Percentiles rank a stretch among this genome's conserved stretches.
phyloP scores from a whole-genome alignment of 2,888 invertebrate genomes.

The Geophilus truncorum region DNA sequence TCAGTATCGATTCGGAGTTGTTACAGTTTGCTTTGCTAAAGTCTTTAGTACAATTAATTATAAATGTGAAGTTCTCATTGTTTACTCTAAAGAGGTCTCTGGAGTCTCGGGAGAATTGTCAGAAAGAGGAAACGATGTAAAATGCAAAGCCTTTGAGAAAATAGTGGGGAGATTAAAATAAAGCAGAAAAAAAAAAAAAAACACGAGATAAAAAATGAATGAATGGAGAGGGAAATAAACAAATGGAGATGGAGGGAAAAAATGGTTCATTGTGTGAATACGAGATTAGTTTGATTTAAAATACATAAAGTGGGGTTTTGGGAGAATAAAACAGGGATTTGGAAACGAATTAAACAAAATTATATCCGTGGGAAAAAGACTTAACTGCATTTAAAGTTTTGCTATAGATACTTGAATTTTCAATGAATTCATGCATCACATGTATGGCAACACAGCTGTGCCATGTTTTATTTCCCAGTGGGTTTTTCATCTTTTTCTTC shows the following conservation, averaged over 20 bases:
- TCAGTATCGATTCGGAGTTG: background rate
- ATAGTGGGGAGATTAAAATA: background rate
- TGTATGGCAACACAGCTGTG: too few species aligned
- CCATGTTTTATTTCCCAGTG: too few species aligned
- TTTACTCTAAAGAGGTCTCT: background rate
- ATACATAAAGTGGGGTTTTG: background rate
- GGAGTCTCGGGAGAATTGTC: background rate
- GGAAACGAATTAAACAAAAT: too few species aligned
- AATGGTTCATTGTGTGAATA: too few species aligned
- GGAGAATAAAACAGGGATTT: too few species aligned
- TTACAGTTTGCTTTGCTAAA: background rate
- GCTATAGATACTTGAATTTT: too few species aligned
- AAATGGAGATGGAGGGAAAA: background rate
- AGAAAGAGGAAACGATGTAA: background rate
- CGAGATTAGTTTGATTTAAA: too few species aligned
- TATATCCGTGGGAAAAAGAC: too few species aligned
- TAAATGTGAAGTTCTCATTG: background rate
- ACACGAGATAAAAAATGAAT: background rate
- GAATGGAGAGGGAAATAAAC: background rate
- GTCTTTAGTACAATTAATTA: background rate
- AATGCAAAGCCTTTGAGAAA: background rate
- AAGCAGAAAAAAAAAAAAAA: background rate
- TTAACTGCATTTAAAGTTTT: too few species aligned
- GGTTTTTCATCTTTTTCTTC: too few species aligned
- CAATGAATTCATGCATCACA: too few species aligned